Evolutionary conservation across 1,140 invertebrate genomes (phyloP), one percentile per base, ranked within the genome.

Genomic region (Drosophila yakuba): DNA sequence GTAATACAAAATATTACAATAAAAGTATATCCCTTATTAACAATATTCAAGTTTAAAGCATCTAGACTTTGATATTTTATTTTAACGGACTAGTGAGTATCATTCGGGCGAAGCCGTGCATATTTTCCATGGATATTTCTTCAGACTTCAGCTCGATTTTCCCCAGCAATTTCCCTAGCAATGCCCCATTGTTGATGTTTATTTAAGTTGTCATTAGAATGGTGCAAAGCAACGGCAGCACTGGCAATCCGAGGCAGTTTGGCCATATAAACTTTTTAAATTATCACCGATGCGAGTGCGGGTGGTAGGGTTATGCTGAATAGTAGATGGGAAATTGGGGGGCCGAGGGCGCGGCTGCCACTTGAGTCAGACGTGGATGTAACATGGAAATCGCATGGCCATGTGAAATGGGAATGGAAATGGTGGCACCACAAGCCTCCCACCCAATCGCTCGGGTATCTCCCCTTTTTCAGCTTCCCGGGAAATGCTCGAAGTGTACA

Each of bases 191-290:
- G 80, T 83, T 61, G 67, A 83, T 88, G 83, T 88, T 88, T 88
- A 88, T 89, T 88, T 89, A 88, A 88, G 83, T 88, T 88, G 83
- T 88, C 83, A 89, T 88, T 88, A 83, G 83, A 88, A 89, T 88
- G 64, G 60, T 60, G 77, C 57, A 76, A 76, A 45, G 81, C 81
- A 63, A 47, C 71, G 82, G 62, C 81, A 64, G 52, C 55, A 6
- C 54, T 44, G 45, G 60, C 63, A 79, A 66, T 79, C 75, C 55
- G 55, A 32, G 74, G 67, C 64, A 59, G 79, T 69, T 71, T 69
- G 61, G 75, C 79, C 76, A 72, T 83, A 88, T 88, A 88, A 88
- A 88, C 83, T 88, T 88, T 86, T 88, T 76, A 88, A 88, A 88
- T 88, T 88, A 88, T 88, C 84, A 88, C 83, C 83, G 67, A 67